phyloP scores from a whole-genome alignment of 2,797 vertebrate genomes.

The Odontamblyopus lacepedii region DNA sequence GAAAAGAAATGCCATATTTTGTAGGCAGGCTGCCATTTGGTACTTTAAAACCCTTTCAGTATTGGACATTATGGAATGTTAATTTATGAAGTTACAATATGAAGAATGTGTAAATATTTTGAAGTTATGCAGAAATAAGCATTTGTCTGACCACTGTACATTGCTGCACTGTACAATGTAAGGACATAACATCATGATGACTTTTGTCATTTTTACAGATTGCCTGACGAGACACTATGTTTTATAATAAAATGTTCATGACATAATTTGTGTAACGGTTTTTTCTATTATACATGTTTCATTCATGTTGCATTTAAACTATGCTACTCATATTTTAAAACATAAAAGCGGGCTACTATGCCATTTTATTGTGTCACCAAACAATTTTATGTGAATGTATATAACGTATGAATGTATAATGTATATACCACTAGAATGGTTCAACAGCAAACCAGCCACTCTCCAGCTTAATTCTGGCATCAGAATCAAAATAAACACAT shows the following conservation, averaged over 20 bases:
- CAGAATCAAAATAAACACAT: constrained; percentile 77
- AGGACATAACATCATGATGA: constrained; percentile 19
- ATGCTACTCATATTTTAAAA: not conserved
- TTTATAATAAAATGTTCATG: constrained; percentile 64
- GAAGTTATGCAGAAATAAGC: constrained; percentile 45
- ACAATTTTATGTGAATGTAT: too few relatives aligned
- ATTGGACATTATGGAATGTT: constrained; percentile 54
- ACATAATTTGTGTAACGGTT: constrained; percentile 25
- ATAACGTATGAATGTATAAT: too few relatives aligned
- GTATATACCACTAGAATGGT: constrained; percentile 36
- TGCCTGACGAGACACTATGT: constrained; percentile 24
- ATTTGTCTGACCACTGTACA: constrained; percentile 22
- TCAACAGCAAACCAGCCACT: constrained; percentile 33
- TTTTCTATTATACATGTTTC: constrained; percentile 16
- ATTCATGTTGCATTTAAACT: not conserved
- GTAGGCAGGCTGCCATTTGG: constrained; percentile 24
- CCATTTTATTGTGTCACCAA: not conserved
- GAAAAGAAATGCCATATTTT: constrained; percentile 17
- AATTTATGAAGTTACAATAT: constrained; percentile 68
- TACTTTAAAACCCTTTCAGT: constrained; percentile 30
- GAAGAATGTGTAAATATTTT: constrained; percentile 62
- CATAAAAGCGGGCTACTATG: not conserved
- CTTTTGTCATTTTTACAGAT: constrained; percentile 18
- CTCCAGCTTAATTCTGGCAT: constrained; percentile 69
- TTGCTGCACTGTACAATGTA: constrained; percentile 8